Percentiles rank a stretch among this genome's conserved stretches.
phyloP scores from a whole-genome alignment of 2,888 invertebrate genomes.

The Eueremaeus valkanovi region DNA sequence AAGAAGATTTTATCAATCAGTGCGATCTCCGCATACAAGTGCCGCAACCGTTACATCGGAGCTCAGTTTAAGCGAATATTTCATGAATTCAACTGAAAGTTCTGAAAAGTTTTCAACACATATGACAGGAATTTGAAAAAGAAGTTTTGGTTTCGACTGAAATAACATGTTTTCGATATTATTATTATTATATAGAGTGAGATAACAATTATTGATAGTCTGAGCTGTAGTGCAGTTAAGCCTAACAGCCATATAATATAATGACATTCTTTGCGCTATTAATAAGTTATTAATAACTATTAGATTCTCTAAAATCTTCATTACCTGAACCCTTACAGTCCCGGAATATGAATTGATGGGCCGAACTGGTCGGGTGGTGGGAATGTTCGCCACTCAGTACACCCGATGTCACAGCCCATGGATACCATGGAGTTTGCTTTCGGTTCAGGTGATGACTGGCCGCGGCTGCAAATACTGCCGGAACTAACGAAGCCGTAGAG shows the following conservation, averaged over 20 bases:
- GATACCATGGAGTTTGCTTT: background rate
- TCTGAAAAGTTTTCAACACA: background rate
- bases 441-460: background rate
- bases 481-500: background rate
- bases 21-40: background rate
- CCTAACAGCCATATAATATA: no score
- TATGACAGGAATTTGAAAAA: background rate
- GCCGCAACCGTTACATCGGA: background rate
- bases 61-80: background rate
- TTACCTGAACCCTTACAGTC: background rate
- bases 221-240: no score
- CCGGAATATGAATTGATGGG: background rate
- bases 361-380: background rate
- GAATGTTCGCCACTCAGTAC: background rate
- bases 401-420: background rate
- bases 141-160: no score
- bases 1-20: slow-evolving; percentile 3
- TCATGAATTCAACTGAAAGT: background rate
- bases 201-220: no score
- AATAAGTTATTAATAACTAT: no score
- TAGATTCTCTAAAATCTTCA: background rate
- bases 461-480: background rate
- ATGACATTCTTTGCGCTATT: no score
- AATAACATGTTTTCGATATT: no score
- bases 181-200: no score